Evolutionary conservation across 1,140 invertebrate species (phyloP).

Genomic region (Halictus rubicundus): DNA sequence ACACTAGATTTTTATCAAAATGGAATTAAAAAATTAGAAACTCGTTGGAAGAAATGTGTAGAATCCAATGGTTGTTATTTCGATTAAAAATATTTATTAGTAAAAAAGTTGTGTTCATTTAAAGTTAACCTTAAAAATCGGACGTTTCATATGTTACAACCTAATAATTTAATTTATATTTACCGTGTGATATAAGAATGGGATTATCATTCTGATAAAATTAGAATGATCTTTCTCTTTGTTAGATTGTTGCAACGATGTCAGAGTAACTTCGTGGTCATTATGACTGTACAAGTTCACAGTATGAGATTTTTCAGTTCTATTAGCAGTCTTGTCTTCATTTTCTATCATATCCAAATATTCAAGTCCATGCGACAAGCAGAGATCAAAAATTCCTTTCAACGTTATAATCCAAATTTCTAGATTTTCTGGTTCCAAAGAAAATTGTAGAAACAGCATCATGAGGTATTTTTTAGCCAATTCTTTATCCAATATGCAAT

Average conservation of each 20-base stretch:
- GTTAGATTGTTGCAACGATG: constrained; percentile 1
- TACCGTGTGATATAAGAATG: constrained; percentile 73
- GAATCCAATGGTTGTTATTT: too few species aligned
- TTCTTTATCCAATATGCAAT: constrained; percentile 73
- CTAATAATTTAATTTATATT: constrained; percentile 9
- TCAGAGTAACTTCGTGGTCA: constrained; percentile 55
- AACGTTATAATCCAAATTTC: constrained; percentile 71
- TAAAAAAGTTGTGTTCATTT: too few species aligned
- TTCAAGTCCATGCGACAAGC: constrained; percentile 76
- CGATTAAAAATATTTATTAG: too few species aligned
- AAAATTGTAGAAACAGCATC: constrained; percentile 72
- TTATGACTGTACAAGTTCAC: constrained; percentile 65
- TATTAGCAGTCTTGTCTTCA: constrained; percentile 38
- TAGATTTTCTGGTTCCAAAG: constrained; percentile 64
- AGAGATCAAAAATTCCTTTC: constrained; percentile 76
- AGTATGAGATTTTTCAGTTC: constrained; percentile 58
- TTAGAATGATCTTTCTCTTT: constrained; percentile 57
- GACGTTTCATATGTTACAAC: too few species aligned
- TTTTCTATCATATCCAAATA: constrained; percentile 70
- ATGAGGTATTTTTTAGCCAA: constrained; percentile 76
- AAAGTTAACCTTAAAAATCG: too few species aligned
- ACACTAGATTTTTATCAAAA: too few species aligned
- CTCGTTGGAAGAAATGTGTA: too few species aligned
- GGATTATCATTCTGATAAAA: constrained; percentile 73
- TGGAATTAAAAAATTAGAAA: too few species aligned